These are phyloP conservation scores for Synergus itoensis DNA, from an alignment of 2,888 invertebrate species.

Conservation along the genomic window DNA sequence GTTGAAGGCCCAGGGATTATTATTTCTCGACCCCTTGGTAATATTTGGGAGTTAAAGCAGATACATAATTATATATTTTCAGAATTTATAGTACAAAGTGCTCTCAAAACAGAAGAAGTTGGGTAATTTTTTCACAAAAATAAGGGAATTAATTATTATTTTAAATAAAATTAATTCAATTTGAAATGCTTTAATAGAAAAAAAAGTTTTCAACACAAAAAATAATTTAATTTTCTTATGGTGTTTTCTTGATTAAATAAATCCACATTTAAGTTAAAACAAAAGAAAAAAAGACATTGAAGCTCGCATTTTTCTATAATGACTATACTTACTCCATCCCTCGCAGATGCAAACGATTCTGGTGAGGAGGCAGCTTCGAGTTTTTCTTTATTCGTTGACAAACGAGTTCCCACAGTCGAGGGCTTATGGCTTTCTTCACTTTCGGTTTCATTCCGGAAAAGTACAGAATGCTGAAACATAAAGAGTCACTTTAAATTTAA, in stretches of 20 bases:
- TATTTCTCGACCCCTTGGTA: not conserved
- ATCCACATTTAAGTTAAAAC: too few species aligned
- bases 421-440: constrained; percentile 78
- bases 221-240: too few species aligned
- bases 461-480: constrained; percentile 85
- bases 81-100: too few species aligned
- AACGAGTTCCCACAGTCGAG: constrained; percentile 77
- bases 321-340: constrained; percentile 85
- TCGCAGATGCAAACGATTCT: constrained; percentile 97
- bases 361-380: constrained; percentile 87
- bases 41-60: not conserved
- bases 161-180: too few species aligned
- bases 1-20: not conserved
- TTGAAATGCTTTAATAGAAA: too few species aligned
- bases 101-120: too few species aligned
- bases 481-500: not conserved
- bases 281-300: too few species aligned
- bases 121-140: too few species aligned
- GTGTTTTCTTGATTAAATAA: too few species aligned
- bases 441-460: constrained; percentile 89
- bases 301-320: not conserved
- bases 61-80: not conserved
- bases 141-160: too few species aligned
- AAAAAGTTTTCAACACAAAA: too few species aligned
- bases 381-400: constrained; percentile 75